These are phyloP conservation scores for Periophthalmodon schlosseri DNA, from an alignment of 2,113 vertebrate species.

Conservation along the genomic window DNA sequence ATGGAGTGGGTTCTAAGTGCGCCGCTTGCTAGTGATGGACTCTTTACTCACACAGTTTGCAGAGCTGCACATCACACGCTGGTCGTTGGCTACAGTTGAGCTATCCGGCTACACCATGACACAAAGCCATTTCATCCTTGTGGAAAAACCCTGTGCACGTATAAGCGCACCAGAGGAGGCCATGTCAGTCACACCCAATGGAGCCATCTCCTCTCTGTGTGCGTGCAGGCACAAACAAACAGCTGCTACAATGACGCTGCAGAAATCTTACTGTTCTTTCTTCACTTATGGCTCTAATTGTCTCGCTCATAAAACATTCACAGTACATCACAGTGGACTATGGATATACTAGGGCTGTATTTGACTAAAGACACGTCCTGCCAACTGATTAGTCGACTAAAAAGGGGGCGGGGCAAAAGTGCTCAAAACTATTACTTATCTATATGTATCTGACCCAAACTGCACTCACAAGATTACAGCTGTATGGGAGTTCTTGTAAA, in stretches of 20 bases:
- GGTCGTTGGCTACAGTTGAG: neutral
- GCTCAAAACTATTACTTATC: too few relatives aligned
- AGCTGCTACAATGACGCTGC: neutral
- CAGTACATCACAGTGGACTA: neutral
- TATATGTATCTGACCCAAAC: too few relatives aligned
- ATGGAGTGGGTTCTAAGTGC: conserved; percentile 5
- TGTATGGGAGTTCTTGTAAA: too few relatives aligned
- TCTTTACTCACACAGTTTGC: conserved; percentile 7
- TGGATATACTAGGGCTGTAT: neutral
- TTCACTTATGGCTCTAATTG: neutral
- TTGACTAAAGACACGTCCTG: too few relatives aligned
- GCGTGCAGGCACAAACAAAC: neutral
- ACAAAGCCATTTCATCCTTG: conserved; percentile 3
- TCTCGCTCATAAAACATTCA: conserved; percentile 3
- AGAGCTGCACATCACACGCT: neutral
- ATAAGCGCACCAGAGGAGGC: neutral
- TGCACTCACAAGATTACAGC: too few relatives aligned
- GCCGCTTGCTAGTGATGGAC: neutral
- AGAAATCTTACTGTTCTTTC: neutral
- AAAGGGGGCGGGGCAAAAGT: too few relatives aligned
- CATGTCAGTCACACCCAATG: conserved; percentile 5
- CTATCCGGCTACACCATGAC: neutral
- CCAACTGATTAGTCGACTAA: too few relatives aligned
- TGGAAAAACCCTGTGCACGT: neutral
- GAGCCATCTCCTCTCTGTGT: neutral